phyloP scores from a whole-genome alignment of 2,797 vertebrate genomes.

The Tapirus indicus region DNA sequence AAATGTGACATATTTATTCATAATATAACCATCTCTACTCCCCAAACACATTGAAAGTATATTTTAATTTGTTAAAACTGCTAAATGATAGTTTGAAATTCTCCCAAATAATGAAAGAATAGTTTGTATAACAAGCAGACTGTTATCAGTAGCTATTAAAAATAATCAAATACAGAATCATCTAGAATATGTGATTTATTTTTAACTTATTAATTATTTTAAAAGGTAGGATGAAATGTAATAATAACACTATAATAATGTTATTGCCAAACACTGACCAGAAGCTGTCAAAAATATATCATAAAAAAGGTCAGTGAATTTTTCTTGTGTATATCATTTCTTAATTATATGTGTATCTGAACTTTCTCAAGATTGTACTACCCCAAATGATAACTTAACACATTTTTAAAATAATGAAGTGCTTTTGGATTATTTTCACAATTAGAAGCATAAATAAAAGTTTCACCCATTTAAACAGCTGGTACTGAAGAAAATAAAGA shows the following conservation, averaged over 20 bases:
- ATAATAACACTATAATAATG: neutral
- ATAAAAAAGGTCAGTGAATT: neutral
- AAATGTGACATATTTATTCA: neutral
- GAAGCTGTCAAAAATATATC: neutral
- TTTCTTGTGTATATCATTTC: neutral
- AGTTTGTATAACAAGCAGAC: neutral
- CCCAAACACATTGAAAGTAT: neutral
- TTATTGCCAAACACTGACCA: neutral
- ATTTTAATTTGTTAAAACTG: neutral
- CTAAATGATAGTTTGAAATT: neutral
- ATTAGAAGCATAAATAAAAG: neutral
- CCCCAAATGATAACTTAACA: neutral
- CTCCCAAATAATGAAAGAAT: neutral
- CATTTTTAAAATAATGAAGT: neutral
- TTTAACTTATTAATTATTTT: neutral
- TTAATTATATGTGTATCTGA: neutral
- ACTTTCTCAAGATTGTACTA: neutral
- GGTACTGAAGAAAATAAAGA: neutral
- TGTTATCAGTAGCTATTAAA: neutral
- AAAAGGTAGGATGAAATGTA: neutral
- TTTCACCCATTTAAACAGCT: neutral
- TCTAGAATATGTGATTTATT: neutral
- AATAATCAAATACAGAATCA: neutral
- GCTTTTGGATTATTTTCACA: neutral
- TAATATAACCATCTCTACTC: neutral